A percentile compares a stretch with the other conserved stretches of the same genome.
Conservation (phyloP, 1,140 invertebrate species). For the Dendroctonus valens region DNA sequence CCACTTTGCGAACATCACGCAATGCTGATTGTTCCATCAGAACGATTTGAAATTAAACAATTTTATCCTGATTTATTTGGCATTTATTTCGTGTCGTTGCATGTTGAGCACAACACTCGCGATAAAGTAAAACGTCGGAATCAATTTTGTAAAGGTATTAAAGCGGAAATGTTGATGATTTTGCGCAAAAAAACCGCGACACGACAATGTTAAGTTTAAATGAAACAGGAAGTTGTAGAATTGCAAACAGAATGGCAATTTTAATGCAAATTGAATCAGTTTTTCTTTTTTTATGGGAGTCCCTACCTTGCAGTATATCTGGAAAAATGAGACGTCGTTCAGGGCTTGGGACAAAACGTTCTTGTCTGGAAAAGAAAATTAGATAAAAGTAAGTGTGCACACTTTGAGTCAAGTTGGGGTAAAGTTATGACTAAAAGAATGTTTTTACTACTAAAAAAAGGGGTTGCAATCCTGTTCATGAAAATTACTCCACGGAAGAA, state of each 20-base stretch:
- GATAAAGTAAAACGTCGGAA: slow-evolving; percentile 6
- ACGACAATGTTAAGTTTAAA: neutral
- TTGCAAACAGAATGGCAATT: too few species aligned
- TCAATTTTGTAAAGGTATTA: neutral
- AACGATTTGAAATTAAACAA: neutral
- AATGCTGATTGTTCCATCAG: neutral
- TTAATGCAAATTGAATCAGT: too few species aligned
- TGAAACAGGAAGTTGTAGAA: neutral
- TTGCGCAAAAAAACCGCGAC: neutral
- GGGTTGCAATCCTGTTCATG: neutral
- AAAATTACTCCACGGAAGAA: neutral
- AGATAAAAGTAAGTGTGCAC: too few species aligned
- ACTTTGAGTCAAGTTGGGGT: neutral
- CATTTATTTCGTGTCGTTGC: neutral
- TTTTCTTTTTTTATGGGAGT: too few species aligned
- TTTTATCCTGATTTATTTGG: neutral
- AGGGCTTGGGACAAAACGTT: slow-evolving; percentile 65
- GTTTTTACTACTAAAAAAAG: neutral
- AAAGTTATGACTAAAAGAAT: neutral
- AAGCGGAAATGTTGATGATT: neutral
- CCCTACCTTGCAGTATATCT: slow-evolving; percentile 56
- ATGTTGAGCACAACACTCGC: neutral
- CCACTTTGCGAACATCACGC: too few species aligned
- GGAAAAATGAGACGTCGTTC: slow-evolving; percentile 64
- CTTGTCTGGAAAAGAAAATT: slow-evolving; percentile 66